Conservation (phyloP, 2,113 vertebrate species). For the Pseudopodoces humilis region DNA sequence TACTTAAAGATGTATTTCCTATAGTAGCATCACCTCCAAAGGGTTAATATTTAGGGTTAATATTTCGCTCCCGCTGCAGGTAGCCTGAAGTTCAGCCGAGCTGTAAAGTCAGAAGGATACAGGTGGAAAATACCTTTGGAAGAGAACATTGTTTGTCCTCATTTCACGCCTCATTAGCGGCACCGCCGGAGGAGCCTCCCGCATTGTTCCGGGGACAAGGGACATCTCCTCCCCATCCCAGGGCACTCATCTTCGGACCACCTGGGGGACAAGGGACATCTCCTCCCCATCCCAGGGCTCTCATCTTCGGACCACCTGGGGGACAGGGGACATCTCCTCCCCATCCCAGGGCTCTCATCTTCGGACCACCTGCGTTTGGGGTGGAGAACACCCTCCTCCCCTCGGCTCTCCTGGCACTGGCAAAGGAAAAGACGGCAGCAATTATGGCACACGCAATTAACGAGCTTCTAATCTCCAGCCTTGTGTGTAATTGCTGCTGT, state of each 20-base stretch:
- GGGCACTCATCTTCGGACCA: constrained; percentile 23
- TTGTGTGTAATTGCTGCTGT: constrained; percentile 77
- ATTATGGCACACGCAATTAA: constrained; percentile 66
- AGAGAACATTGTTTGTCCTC: constrained; percentile 20
- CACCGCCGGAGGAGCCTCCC: background rate
- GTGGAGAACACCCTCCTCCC: background rate
- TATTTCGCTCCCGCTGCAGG: background rate
- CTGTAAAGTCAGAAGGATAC: background rate
- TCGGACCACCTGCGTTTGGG: constrained; percentile 41
- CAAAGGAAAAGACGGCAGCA: constrained; percentile 57
- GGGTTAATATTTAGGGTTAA: background rate
- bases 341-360: background rate
- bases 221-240: background rate
- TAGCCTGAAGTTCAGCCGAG: constrained; percentile 16
- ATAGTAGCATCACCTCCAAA: background rate
- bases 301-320: constrained; percentile 31
- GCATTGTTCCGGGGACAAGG: background rate
- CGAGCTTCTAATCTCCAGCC: constrained; percentile 68
- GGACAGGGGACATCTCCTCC: background rate
- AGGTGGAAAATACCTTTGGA: constrained; percentile 49
- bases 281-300: background rate
- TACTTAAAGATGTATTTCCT: background rate
- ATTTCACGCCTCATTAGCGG: constrained; percentile 43
- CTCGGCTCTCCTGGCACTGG: constrained; percentile 4
- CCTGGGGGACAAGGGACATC: background rate